A percentile compares a stretch with the other conserved stretches of the same genome.
Conservation (phyloP, 2,888 invertebrate genomes). For the Heliconius ismenius region DNA sequence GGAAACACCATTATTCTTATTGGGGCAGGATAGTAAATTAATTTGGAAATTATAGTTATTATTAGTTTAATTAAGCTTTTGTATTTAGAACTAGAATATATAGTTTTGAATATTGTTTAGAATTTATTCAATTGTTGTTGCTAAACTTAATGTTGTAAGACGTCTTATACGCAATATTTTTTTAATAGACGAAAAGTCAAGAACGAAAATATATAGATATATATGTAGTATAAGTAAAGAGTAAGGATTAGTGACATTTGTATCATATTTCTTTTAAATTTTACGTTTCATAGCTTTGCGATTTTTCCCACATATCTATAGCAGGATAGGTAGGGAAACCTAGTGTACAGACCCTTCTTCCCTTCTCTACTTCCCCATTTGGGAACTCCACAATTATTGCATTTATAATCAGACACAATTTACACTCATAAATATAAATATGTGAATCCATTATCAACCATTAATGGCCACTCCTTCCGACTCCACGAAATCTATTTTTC, state of each 20-base stretch:
- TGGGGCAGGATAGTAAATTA: not conserved
- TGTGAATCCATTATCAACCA: too few relatives aligned
- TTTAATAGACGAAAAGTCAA: not conserved
- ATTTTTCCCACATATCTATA: not conserved
- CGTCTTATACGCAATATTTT: not conserved
- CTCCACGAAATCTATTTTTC: not conserved
- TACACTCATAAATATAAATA: too few relatives aligned
- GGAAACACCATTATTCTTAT: not conserved
- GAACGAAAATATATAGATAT: not conserved
- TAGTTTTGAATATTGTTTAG: too few relatives aligned
- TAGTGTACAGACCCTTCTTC: too few relatives aligned
- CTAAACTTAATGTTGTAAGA: not conserved
- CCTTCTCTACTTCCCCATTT: not conserved
- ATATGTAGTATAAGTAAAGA: too few relatives aligned
- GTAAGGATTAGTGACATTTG: too few relatives aligned
- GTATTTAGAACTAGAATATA: too few relatives aligned
- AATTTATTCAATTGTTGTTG: not conserved
- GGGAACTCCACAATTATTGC: too few relatives aligned
- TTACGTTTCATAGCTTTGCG: not conserved
- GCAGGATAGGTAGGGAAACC: too few relatives aligned
- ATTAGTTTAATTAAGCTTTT: not conserved
- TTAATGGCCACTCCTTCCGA: too few relatives aligned
- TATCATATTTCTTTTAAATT: not conserved
- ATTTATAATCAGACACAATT: too few relatives aligned
- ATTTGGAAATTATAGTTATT: slow-evolving; percentile 1